These are phyloP conservation scores for Hydra vulgaris DNA, from an alignment of 30 jellyfish, hydroid and myxozoan genomes.

Conservation along the genomic window DNA sequence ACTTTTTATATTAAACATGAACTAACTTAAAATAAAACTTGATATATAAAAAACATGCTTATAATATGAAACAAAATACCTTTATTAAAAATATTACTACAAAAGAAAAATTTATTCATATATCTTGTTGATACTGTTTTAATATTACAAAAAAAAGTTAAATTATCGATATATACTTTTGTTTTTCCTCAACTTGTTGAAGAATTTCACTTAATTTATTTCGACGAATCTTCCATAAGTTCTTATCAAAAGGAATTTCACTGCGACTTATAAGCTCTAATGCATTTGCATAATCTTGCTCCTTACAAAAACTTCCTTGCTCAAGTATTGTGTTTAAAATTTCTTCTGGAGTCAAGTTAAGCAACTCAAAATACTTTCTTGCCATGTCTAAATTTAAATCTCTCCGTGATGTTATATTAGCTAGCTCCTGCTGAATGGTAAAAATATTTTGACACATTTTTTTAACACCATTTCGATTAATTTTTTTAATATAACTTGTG, in stretches of 20 bases:
- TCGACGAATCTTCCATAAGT: slow-evolving; percentile 72
- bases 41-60: too few species aligned
- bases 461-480: slow-evolving; percentile 93
- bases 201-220: slow-evolving; percentile 73
- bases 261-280: slow-evolving; percentile 72
- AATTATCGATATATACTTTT: background rate
- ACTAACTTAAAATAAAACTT: too few species aligned
- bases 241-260: slow-evolving; percentile 77
- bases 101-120: too few species aligned
- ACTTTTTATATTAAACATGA: too few species aligned
- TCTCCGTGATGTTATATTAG: slow-evolving; percentile 68
- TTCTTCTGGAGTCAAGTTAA: slow-evolving; percentile 79
- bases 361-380: slow-evolving; percentile 83
- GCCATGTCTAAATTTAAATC: slow-evolving; percentile 94
- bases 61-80: too few species aligned
- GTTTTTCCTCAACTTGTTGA: slow-evolving; percentile 16
- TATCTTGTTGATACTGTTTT: too few species aligned
- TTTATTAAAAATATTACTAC: background rate
- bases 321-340: slow-evolving; percentile 62
- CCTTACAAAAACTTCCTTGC: slow-evolving; percentile 75
- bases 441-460: slow-evolving; percentile 92
- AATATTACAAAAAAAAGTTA: too few species aligned
- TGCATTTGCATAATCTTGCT: slow-evolving; percentile 76
- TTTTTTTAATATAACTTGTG: slow-evolving; percentile 74
- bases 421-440: slow-evolving; percentile 90